Evolutionary conservation across 2,113 vertebrate genomes (phyloP), one percentile per base, ranked within the genome.

Genomic region (Notothenia rossii): DNA sequence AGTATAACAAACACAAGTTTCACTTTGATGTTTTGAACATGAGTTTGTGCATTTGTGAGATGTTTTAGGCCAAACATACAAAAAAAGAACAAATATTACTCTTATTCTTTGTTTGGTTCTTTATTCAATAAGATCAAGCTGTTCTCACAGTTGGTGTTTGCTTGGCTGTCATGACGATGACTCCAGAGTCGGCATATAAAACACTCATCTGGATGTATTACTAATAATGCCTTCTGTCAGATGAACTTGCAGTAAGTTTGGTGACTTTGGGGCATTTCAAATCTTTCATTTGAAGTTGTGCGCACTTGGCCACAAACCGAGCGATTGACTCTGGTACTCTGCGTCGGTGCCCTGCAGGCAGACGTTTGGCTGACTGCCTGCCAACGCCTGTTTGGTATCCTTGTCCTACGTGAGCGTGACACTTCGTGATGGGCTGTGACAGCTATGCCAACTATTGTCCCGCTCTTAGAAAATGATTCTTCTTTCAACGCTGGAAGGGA

Each of bases 401-500:
- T 59, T 50, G 46, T 69, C 51, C 56, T 59, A 40, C 4, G 3
- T 75, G 51, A 77, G 56, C 7, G 33, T 72, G 68, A 66, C 49
- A 65, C 20, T 0, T 22, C 56, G 40, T 81, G 62, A 84, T 72
- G 20, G 18, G 15, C 67, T 62, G 49, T 73, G 82, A 85, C 86
- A 86, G 79, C 69, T 71, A 59, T 81, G 69, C 75, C 65, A 88
- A 79, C 51, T 69, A 82, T 68, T 53, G 22, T 58, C 61, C 61
- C 17, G 7, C 45, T 77, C 63, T 36, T 69, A 43, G 43, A 82
- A 40, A 82, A 80, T 45, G 4, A n/a, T 51, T 56, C 1, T 22
- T 18, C 58, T 46, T 40, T 40, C 40, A 4, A 25, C 1, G 66
- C 66, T 72, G 33, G 50, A 74, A 76, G 72, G 49, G 29, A 75